Conservation (phyloP, 2,797 vertebrate species). For the Lerista edwardsae region DNA sequence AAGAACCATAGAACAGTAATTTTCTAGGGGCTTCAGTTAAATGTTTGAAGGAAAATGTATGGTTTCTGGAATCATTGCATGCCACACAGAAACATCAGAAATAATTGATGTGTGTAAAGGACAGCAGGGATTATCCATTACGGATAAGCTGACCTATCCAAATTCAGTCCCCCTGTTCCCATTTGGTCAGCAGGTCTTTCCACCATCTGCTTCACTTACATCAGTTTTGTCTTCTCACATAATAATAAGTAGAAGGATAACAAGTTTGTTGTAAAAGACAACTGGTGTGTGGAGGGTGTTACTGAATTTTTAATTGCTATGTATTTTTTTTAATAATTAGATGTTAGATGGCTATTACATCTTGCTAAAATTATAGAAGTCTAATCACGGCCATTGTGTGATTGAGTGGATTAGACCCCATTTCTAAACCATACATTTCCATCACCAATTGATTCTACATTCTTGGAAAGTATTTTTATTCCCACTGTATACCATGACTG, state of each 20-base stretch:
- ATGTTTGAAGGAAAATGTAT: slow-evolving; percentile 56
- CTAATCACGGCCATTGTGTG: not conserved
- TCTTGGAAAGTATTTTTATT: not conserved
- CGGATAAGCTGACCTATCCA: slow-evolving; percentile 56
- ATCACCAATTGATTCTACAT: not conserved
- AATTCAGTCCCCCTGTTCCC: slow-evolving; percentile 56
- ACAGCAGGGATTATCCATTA: slow-evolving; percentile 56
- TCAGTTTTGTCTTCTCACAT: slow-evolving; percentile 47
- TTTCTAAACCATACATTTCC: not conserved
- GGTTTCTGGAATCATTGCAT: slow-evolving; percentile 42
- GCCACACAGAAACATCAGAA: slow-evolving; percentile 50
- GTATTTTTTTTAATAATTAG: not conserved
- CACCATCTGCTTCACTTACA: slow-evolving; percentile 62
- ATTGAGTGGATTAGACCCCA: not conserved
- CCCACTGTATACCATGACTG: not conserved
- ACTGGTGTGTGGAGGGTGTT: not conserved
- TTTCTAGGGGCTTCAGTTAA: slow-evolving; percentile 60
- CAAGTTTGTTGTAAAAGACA: slow-evolving; percentile 52
- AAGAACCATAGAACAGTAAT: slow-evolving; percentile 52
- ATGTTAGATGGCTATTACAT: too few species aligned
- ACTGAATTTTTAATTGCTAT: slow-evolving; percentile 22
- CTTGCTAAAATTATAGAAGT: not conserved
- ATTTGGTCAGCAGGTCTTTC: slow-evolving; percentile 69
- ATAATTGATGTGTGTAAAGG: slow-evolving; percentile 55
- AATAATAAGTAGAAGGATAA: slow-evolving; percentile 35